phyloP scores from a whole-genome alignment of 2,113 vertebrate genomes.

The Corythoichthys haematopterus region DNA sequence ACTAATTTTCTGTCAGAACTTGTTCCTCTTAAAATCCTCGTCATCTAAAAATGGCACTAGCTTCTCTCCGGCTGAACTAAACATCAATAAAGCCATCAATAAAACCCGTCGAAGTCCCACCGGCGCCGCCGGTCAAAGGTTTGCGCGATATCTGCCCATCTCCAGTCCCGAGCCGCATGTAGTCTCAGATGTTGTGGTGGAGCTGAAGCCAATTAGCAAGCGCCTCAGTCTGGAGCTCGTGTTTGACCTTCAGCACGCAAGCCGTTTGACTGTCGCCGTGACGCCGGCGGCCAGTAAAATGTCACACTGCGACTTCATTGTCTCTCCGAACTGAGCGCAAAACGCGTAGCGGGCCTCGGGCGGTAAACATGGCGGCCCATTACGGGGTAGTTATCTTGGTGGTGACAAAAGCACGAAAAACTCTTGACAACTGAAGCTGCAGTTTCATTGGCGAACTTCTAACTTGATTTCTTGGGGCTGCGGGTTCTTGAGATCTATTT shows the following conservation, averaged over 20 bases:
- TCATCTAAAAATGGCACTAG: not conserved
- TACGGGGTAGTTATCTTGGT: conserved; percentile 5
- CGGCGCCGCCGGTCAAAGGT: not conserved
- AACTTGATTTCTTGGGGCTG: too few relatives aligned
- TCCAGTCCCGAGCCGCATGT: not conserved
- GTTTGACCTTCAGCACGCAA: conserved; percentile 33
- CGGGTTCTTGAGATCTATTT: too few relatives aligned
- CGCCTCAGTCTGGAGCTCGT: conserved; percentile 21
- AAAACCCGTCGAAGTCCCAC: not conserved
- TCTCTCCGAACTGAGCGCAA: conserved; percentile 36
- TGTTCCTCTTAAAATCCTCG: not conserved
- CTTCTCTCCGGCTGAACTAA: not conserved
- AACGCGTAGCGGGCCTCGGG: conserved; percentile 34
- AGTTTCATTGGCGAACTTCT: not conserved
- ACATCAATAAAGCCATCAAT: not conserved
- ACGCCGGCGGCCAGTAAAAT: conserved; percentile 42
- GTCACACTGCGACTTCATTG: conserved; percentile 35
- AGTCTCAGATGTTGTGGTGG: not conserved
- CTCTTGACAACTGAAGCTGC: not conserved
- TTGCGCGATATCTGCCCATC: conserved; percentile 5
- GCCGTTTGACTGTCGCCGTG: conserved; percentile 44
- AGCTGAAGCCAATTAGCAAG: conserved; percentile 39
- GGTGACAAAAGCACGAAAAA: conserved; percentile 15
- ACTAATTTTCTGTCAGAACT: not conserved
- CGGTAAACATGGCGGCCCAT: conserved; percentile 18